phyloP scores from a whole-genome alignment of 2,797 vertebrate genomes.

The Etheostoma perlongum region DNA sequence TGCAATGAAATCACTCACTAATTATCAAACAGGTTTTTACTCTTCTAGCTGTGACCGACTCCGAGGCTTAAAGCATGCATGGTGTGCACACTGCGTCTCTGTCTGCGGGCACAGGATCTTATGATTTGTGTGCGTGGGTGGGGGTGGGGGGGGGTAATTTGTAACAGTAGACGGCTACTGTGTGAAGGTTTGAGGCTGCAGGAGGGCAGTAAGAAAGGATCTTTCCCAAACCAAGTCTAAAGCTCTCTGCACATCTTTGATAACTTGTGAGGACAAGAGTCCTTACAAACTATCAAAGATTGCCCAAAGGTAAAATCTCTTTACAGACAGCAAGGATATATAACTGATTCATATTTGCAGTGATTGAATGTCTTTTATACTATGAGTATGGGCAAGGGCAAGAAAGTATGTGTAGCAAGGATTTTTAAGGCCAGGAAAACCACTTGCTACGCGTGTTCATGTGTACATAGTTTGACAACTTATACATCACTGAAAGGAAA shows the following conservation, averaged over 20 bases:
- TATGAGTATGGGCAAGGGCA: conserved; percentile 31
- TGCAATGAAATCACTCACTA: conserved; percentile 52
- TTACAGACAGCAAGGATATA: conserved; percentile 56
- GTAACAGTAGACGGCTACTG: conserved; percentile 40
- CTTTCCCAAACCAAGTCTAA: conserved; percentile 57
- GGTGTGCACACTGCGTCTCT: conserved; percentile 45
- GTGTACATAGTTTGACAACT: conserved; percentile 29
- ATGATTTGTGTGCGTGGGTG: conserved; percentile 36
- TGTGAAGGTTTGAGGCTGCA: conserved; percentile 67
- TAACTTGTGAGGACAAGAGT: conserved; percentile 56
- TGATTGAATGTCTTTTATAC: conserved; percentile 54
- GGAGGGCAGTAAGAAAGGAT: conserved; percentile 59
- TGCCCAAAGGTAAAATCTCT: conserved; percentile 63
- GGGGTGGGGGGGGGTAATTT: conserved; percentile 8
- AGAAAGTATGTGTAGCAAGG: conserved; percentile 16
- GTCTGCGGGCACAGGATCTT: conserved; percentile 25
- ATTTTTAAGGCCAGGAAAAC: conserved; percentile 45
- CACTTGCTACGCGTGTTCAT: conserved; percentile 24
- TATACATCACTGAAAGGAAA: conserved; percentile 52
- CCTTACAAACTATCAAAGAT: conserved; percentile 62
- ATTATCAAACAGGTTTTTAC: conserved; percentile 54
- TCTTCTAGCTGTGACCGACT: conserved; percentile 44
- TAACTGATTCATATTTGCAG: conserved; percentile 61
- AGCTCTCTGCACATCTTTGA: conserved; percentile 59
- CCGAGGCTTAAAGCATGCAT: conserved; percentile 54